Evolutionary conservation across 1,140 invertebrate species (phyloP), one percentile per base, ranked within the genome.

Genomic region (Oryzaephilus surinamensis): DNA sequence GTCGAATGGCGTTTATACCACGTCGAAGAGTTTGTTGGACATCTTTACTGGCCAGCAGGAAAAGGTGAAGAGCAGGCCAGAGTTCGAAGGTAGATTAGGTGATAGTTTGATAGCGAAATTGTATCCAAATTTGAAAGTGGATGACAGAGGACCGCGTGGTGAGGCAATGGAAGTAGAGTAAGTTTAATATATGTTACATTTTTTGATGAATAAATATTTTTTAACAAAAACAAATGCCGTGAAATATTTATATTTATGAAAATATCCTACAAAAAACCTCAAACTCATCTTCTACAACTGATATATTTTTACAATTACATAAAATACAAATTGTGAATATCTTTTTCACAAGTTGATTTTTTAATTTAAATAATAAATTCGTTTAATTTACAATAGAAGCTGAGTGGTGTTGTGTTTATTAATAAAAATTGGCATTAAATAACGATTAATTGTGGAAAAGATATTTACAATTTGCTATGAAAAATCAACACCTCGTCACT

Each of bases 31-130:
- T 16, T 65, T 82, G 2, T 60, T 83, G 1, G 83, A 86, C 32
- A 74, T 84, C 1, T 65, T 77, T 12, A 56, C 76, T 49, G 72
- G 66, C 47, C 52, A 72, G 55, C n/a, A n/a, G n/a, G 49, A 62
- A 46, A 70, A 58, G 69, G 58, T 19, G 21, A 75, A 76, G 18
- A 67, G 76, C 13, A 68, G 83, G 12, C 70, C 76, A 1, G 86
- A 93, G 43, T 90, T 93, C 64, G 72, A 77, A 3, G 89, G 88
- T 0, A 66, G 86, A 19, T 50, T 78, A 17, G 79, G 76, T 32
- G 79, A 77, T 0, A 51, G 55, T 11, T 73, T 76, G 23, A 64
- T 78, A 19, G 83, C 84, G 0, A 81, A 82, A 48, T 58, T 93
- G 1, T 94, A 92, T 65, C 71, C 79, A 0, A 81, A 88, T 50